These are phyloP conservation scores for Halictus rubicundus DNA, from an alignment of 1,140 invertebrate species.

Conservation along the genomic window DNA sequence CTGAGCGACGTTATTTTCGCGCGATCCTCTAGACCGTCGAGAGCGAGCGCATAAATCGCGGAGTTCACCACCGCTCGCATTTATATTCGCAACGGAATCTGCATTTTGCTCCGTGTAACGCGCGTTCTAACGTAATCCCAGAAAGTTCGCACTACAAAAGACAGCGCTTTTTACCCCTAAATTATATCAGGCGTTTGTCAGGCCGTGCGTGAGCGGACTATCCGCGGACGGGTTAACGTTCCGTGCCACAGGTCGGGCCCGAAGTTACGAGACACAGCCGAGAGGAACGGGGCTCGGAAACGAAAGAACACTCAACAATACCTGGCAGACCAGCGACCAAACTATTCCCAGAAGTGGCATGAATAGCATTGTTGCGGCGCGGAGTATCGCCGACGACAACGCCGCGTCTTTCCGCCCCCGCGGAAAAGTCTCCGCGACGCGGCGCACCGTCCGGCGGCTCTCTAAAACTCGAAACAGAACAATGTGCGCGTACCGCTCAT, in stretches of 20 bases:
- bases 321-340: constrained; percentile 17
- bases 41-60: background rate
- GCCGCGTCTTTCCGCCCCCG: constrained; percentile 1
- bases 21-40: too few relatives aligned
- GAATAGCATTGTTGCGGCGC: constrained; percentile 47
- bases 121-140: constrained; percentile 18
- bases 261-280: background rate
- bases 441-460: background rate
- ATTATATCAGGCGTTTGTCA: constrained; percentile 45
- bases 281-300: background rate
- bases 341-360: constrained; percentile 49
- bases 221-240: constrained; percentile 17
- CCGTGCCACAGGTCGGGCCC: background rate
- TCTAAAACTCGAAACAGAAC: constrained; percentile 22
- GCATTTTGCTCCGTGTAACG: background rate
- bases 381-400: background rate
- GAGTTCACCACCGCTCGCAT: background rate
- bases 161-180: constrained; percentile 32
- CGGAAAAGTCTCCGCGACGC: background rate
- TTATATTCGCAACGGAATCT: constrained; percentile 19
- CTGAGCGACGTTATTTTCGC: too few relatives aligned
- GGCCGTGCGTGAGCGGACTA: constrained; percentile 29
- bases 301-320: constrained; percentile 14
- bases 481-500: background rate
- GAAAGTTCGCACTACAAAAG: constrained; percentile 9